These are phyloP conservation scores for Channa argus DNA, from an alignment of 2,113 vertebrate genomes.

Conservation along the genomic window DNA sequence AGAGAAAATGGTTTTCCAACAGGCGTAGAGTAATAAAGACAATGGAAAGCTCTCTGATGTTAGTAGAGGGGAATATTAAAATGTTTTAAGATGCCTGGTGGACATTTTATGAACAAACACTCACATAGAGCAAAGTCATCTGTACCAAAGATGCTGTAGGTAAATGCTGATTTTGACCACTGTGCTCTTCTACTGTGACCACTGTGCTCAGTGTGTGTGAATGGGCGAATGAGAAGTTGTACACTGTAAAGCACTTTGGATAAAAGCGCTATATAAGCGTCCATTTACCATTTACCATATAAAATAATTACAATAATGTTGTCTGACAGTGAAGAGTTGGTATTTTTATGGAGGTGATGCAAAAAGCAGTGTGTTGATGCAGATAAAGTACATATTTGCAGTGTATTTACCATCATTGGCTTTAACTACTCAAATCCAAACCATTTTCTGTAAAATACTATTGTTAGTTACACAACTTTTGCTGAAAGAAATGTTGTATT, in stretches of 20 bases:
- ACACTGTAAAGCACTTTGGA: too few relatives aligned
- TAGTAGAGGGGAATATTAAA: neutral
- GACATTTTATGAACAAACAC: constrained; percentile 5
- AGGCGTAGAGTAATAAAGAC: neutral
- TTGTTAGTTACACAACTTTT: neutral
- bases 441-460: neutral
- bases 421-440: too few relatives aligned
- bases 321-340: too few relatives aligned
- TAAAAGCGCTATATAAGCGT: too few relatives aligned
- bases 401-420: too few relatives aligned
- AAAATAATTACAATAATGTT: too few relatives aligned
- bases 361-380: neutral
- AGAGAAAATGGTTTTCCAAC: neutral
- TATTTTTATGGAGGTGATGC: neutral
- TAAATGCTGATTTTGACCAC: constrained; percentile 5
- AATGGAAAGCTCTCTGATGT: neutral
- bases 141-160: neutral
- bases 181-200: neutral
- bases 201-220: too few relatives aligned
- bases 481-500: neutral
- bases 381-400: too few relatives aligned
- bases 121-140: neutral
- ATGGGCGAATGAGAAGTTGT: too few relatives aligned
- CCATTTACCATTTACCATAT: too few relatives aligned
- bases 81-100: neutral